Percentiles rank a stretch among this genome's conserved stretches.
These are phyloP conservation scores for Diglossa cyanea DNA, from an alignment of 2,797 vertebrate genomes.

Conservation along the genomic window DNA sequence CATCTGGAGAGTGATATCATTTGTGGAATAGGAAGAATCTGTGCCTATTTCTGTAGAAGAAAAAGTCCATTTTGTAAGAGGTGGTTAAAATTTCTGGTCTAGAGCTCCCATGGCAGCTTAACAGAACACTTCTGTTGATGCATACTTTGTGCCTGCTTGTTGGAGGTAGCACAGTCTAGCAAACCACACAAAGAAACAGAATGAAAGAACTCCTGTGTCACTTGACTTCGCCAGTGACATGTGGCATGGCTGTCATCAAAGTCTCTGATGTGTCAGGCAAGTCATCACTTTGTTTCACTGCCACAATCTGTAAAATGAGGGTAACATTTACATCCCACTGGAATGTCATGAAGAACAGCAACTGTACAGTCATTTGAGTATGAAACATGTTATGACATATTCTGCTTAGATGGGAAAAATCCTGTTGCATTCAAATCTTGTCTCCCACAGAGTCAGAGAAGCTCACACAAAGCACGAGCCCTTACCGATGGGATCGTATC, in stretches of 20 bases:
- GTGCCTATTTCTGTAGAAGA: neutral
- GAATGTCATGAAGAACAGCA: conserved; percentile 24
- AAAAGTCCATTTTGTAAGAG: neutral
- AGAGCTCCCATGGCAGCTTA: neutral
- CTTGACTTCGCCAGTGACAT: conserved; percentile 22
- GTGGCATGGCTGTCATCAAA: conserved; percentile 43
- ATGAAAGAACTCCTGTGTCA: conserved; percentile 44
- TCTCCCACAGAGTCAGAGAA: neutral
- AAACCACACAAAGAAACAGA: conserved; percentile 40
- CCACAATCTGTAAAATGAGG: conserved; percentile 3
- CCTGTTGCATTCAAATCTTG: neutral
- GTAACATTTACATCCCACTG: conserved; percentile 26
- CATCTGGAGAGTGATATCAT: neutral
- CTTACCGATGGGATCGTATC: conserved; percentile 91
- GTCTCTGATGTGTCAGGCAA: conserved; percentile 27
- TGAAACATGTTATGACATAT: neutral
- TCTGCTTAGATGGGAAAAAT: neutral
- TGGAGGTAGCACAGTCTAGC: conserved; percentile 20
- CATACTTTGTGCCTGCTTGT: neutral
- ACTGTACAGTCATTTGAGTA: neutral
- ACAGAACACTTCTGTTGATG: neutral
- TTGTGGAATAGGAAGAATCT: neutral
- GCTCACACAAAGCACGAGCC: neutral
- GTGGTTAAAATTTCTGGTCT: neutral
- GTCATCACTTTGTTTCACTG: conserved; percentile 37